phyloP scores from a whole-genome alignment of 2,113 vertebrate genomes.

The Bolborhynchus lineola region DNA sequence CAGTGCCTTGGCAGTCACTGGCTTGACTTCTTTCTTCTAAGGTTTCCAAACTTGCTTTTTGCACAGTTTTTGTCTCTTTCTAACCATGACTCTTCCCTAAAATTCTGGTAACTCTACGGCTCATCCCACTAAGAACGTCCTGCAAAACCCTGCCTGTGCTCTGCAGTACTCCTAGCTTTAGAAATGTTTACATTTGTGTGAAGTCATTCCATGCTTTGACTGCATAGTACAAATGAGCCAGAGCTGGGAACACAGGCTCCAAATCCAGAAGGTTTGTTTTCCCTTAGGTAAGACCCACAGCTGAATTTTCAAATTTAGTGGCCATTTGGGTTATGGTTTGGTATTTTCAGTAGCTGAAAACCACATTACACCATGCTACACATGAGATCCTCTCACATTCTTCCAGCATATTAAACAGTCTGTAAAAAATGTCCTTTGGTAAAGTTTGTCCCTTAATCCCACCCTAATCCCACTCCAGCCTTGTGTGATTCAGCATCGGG shows the following conservation, averaged over 20 bases:
- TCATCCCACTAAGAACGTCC: not conserved
- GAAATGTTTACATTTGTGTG: not conserved
- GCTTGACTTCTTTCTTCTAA: not conserved
- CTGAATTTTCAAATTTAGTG: not conserved
- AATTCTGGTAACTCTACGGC: not conserved
- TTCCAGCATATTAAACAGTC: not conserved
- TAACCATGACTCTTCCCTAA: not conserved
- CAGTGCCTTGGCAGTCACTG: not conserved
- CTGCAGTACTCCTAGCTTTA: not conserved
- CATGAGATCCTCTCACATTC: fast-evolving
- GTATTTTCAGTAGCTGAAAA: not conserved
- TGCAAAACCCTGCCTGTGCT: not conserved
- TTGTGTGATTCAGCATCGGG: fast-evolving
- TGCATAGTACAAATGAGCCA: not conserved
- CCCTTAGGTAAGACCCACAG: not conserved
- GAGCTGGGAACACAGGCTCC: not conserved
- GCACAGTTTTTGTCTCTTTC: not conserved
- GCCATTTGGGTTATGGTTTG: not conserved
- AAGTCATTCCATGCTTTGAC: not conserved
- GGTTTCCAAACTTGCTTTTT: not conserved
- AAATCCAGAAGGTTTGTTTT: not conserved
- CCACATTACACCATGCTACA: not conserved
- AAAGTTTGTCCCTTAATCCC: not conserved
- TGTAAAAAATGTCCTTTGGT: not conserved
- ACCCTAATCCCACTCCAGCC: not conserved